phyloP scores from a whole-genome alignment of 2,113 vertebrate genomes.

The Peucedramus taeniatus region DNA sequence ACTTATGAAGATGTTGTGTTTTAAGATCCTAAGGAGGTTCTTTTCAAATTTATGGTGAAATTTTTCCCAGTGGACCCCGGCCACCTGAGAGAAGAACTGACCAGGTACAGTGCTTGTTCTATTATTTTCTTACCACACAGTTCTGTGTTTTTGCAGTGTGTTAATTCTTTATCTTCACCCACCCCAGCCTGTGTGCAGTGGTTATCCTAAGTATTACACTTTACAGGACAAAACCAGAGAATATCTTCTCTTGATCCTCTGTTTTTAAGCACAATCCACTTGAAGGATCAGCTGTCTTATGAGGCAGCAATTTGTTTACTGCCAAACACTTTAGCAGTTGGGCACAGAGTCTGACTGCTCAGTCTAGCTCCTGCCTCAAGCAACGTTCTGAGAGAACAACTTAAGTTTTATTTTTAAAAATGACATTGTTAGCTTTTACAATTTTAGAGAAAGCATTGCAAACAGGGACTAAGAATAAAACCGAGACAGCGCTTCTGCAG shows the following conservation, averaged over 20 bases:
- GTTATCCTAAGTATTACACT: neutral
- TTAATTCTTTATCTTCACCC: neutral
- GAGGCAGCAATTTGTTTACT: neutral
- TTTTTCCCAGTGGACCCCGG: slow-evolving; percentile 96
- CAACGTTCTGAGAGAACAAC: neutral
- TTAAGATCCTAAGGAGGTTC: slow-evolving; percentile 86
- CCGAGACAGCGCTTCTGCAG: neutral
- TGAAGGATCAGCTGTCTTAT: neutral
- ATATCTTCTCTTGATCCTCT: neutral
- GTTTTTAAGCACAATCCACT: neutral
- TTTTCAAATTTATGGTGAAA: slow-evolving; percentile 98
- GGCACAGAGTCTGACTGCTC: neutral
- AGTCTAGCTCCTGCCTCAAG: neutral
- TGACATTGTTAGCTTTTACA: neutral
- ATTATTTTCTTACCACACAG: neutral
- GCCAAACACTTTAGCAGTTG: neutral
- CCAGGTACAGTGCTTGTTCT: slow-evolving; percentile 79
- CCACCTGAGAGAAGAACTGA: slow-evolving; percentile 90
- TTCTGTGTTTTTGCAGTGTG: neutral
- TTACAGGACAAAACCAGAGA: neutral
- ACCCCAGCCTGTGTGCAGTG: neutral
- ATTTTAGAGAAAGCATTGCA: neutral
- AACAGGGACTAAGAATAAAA: neutral
- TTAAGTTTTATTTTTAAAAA: neutral
- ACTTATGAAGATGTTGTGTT: slow-evolving; percentile 79